Conservation (phyloP, 2,888 invertebrate species). For the Luperina nickerlii region DNA sequence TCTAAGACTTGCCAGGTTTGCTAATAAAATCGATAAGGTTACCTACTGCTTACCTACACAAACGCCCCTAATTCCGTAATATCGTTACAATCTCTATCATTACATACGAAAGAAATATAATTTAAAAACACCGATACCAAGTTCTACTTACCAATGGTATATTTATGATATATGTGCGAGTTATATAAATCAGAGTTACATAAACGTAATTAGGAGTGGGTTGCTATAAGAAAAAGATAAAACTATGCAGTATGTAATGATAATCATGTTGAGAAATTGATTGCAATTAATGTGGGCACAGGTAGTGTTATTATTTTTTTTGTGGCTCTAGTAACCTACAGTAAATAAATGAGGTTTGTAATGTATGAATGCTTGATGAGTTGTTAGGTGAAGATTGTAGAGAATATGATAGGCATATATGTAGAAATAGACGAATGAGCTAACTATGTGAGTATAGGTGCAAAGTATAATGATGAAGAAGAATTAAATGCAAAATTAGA, state of each 20-base stretch:
- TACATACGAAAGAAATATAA: slow-evolving; percentile 15
- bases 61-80: slow-evolving; percentile 12
- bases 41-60: slow-evolving; percentile 9
- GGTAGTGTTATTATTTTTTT: slow-evolving; percentile 50
- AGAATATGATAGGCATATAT: background rate
- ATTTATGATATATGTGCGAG: slow-evolving; percentile 44
- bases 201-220: slow-evolving; percentile 61
- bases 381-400: slow-evolving; percentile 13
- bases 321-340: slow-evolving; percentile 25
- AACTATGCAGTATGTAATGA: slow-evolving; percentile 50
- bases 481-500: background rate
- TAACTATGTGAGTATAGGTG: background rate
- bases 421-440: background rate
- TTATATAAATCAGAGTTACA: slow-evolving; percentile 56
- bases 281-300: slow-evolving; percentile 56
- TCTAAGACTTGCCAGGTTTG: background rate
- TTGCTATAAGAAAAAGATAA: slow-evolving; percentile 58
- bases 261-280: slow-evolving; percentile 60
- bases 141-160: slow-evolving; percentile 37
- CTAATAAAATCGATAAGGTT: background rate
- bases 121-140: slow-evolving; percentile 48
- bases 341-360: slow-evolving; percentile 40
- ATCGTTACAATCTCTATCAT: slow-evolving; percentile 20
- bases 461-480: background rate
- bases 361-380: slow-evolving; percentile 30